Conservation (phyloP, 2,113 vertebrate genomes). For the Corythoichthys haematopterus region DNA sequence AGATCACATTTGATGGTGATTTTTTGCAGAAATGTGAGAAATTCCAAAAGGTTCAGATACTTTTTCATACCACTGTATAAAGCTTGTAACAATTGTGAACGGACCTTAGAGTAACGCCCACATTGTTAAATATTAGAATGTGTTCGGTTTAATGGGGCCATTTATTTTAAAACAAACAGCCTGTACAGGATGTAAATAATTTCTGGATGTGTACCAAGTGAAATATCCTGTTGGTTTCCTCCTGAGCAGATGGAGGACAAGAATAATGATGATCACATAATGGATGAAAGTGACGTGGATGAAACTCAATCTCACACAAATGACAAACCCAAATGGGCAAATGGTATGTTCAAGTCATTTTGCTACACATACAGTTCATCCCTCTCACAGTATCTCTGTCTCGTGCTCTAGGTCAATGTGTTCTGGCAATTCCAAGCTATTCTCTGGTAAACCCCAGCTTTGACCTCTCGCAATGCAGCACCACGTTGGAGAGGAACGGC, state of each 20-base stretch:
- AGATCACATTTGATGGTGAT: too few species aligned
- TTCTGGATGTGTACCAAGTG: neutral
- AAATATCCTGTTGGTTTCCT: slow-evolving; percentile 2
- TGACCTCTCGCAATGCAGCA: slow-evolving; percentile 56
- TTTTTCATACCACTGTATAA: too few species aligned
- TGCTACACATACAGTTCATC: neutral
- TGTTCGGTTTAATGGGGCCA: neutral
- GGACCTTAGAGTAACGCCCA: too few species aligned
- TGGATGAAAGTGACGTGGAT: slow-evolving; percentile 37
- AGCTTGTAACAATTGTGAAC: too few species aligned
- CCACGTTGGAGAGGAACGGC: slow-evolving; percentile 55
- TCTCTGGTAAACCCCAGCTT: slow-evolving; percentile 61
- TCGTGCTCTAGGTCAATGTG: slow-evolving; percentile 62
- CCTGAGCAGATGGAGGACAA: slow-evolving; percentile 37
- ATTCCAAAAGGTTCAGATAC: too few species aligned
- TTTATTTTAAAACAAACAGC: neutral
- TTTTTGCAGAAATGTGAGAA: too few species aligned
- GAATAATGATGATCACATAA: neutral
- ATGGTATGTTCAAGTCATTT: slow-evolving; percentile 36
- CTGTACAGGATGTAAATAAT: neutral
- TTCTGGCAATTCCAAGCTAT: slow-evolving; percentile 48
- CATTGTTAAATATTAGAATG: too few species aligned
- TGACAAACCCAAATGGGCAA: slow-evolving; percentile 33
- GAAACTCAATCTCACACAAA: slow-evolving; percentile 8
- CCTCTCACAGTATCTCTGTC: neutral